These are phyloP conservation scores for Amyelois transitella DNA, from an alignment of 1,140 invertebrate species.

Conservation along the genomic window DNA sequence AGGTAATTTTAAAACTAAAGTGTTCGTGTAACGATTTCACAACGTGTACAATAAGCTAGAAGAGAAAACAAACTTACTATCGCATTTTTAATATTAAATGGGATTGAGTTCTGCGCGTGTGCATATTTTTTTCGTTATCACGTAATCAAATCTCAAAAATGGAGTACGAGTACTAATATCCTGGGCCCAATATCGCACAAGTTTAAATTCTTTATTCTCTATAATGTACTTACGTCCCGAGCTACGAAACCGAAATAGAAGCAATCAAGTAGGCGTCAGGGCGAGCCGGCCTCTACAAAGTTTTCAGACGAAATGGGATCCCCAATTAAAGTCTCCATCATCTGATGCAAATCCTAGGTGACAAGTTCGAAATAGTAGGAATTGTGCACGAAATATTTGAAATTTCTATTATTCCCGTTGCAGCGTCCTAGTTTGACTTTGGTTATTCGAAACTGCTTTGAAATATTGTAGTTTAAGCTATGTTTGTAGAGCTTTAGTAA, in stretches of 20 bases:
- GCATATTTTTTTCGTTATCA: too few relatives aligned
- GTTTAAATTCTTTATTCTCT: not conserved
- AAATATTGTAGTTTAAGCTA: not conserved
- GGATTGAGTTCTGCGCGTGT: too few relatives aligned
- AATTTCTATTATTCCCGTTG: not conserved
- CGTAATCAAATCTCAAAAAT: too few relatives aligned
- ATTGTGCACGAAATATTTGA: not conserved
- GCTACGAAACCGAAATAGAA: constrained; percentile 12
- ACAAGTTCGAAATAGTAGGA: not conserved
- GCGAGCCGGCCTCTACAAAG: not conserved
- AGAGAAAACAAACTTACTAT: too few relatives aligned
- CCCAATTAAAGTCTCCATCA: constrained; percentile 21
- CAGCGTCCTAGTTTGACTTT: not conserved
- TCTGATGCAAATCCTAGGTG: not conserved
- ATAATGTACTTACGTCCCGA: not conserved
- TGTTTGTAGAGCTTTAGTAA: too few relatives aligned
- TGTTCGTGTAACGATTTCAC: too few relatives aligned
- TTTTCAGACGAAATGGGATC: constrained; percentile 21
- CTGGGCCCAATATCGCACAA: too few relatives aligned
- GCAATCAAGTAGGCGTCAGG: constrained; percentile 16
- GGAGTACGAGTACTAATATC: too few relatives aligned
- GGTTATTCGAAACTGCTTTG: not conserved
- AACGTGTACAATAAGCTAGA: too few relatives aligned
- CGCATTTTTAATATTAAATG: too few relatives aligned
- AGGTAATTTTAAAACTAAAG: too few relatives aligned